These are phyloP conservation scores for Heliopora coerulea DNA, from an alignment of 92 coral and sea anemone species.

Conservation along the genomic window DNA sequence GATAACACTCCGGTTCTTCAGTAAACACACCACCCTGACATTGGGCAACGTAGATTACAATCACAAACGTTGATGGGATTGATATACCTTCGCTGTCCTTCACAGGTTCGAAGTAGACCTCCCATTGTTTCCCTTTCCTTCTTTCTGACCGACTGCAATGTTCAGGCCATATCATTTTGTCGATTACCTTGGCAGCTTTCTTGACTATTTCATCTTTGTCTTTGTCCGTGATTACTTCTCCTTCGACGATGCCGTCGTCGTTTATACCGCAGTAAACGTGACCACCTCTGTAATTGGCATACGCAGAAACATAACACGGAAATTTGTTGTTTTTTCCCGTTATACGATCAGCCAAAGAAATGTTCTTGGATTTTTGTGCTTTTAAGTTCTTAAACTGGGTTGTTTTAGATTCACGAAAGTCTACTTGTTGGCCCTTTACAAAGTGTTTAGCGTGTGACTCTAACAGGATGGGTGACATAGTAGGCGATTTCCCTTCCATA, in stretches of 20 bases:
- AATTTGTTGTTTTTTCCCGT: constrained; percentile 7
- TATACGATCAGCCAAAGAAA: constrained; percentile 37
- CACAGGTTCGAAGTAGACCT: constrained; percentile 45
- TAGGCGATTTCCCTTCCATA: not conserved
- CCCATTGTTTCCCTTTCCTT: constrained; percentile 41
- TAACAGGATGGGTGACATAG: not conserved
- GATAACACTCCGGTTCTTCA: constrained; percentile 39
- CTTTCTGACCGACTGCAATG: constrained; percentile 16
- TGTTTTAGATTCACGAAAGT: constrained; percentile 40
- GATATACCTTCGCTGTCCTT: constrained; percentile 6
- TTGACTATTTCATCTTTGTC: constrained; percentile 18
- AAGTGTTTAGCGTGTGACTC: constrained; percentile 28
- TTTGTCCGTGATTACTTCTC: constrained; percentile 17
- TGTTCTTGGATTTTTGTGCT: constrained; percentile 4
- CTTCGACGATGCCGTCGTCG: constrained; percentile 40
- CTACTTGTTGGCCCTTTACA: not conserved
- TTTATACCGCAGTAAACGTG: constrained; percentile 42
- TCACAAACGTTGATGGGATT: constrained; percentile 18
- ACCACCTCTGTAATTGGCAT: constrained; percentile 50
- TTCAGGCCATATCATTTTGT: constrained; percentile 52
- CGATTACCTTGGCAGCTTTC: constrained; percentile 3
- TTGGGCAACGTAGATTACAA: constrained; percentile 37
- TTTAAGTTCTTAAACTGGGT: constrained; percentile 32
- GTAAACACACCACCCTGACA: constrained; percentile 50
- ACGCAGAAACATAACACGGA: constrained; percentile 42